These are phyloP conservation scores for Dermochelys coriacea DNA, from an alignment of 2,797 vertebrate species.

Conservation along the genomic window DNA sequence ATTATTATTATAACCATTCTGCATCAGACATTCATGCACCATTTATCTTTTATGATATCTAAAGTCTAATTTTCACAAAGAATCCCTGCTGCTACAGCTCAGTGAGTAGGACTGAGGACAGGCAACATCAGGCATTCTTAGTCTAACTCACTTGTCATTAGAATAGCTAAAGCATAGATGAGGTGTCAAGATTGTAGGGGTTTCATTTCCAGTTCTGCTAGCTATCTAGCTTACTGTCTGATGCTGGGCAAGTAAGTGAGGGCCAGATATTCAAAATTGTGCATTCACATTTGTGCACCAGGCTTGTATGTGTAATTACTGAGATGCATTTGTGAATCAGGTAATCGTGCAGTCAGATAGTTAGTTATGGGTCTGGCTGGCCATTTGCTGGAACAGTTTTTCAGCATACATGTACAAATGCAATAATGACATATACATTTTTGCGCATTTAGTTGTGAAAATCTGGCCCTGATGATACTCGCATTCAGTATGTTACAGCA, in stretches of 20 bases:
- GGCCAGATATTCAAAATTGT: background rate
- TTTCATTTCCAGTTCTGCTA: background rate
- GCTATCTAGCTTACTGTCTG: background rate
- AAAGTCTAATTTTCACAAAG: constrained; percentile 1
- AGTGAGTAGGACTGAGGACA: background rate
- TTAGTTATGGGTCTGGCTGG: constrained; percentile 34
- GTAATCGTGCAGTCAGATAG: constrained; percentile 33
- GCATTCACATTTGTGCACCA: background rate
- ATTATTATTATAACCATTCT: background rate
- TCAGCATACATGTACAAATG: constrained; percentile 1
- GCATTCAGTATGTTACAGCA: background rate
- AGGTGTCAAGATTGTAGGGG: background rate
- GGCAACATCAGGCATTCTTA: background rate
- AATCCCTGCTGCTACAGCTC: background rate
- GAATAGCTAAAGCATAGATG: background rate
- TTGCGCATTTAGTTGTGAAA: background rate
- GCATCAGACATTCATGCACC: background rate
- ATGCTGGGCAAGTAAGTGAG: background rate
- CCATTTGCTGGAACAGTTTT: constrained; percentile 1
- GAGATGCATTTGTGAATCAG: background rate
- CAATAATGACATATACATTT: background rate
- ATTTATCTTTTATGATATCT: background rate
- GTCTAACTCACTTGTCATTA: background rate
- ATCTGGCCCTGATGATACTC: constrained; percentile 7
- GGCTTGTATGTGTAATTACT: background rate